Conservation (phyloP, 2,888 invertebrate species). For the Acronicta alni region DNA sequence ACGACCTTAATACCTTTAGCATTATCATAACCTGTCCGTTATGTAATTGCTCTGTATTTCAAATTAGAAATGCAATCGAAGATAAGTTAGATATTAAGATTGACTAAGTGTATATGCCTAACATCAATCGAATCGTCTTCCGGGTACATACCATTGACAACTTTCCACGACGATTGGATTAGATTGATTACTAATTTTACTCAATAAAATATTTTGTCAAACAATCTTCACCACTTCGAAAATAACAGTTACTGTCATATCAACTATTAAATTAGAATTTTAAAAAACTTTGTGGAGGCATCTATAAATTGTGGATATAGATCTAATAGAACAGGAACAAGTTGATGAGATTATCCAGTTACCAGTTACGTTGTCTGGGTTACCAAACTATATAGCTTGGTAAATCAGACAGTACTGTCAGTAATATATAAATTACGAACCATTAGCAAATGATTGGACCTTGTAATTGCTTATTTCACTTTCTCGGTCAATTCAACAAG, state of each 20-base stretch:
- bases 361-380: too few relatives aligned
- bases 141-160: slow-evolving; percentile 14
- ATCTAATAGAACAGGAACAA: too few relatives aligned
- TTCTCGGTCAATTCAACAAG: slow-evolving; percentile 28
- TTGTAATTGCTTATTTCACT: slow-evolving; percentile 7
- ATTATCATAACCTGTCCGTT: slow-evolving; percentile 58
- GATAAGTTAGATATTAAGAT: slow-evolving; percentile 51
- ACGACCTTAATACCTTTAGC: slow-evolving; percentile 51
- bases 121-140: slow-evolving; percentile 21
- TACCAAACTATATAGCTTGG: too few relatives aligned
- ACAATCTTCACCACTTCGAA: too few relatives aligned
- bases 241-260: too few relatives aligned
- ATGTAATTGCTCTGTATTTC: slow-evolving; percentile 52
- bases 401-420: neutral
- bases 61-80: slow-evolving; percentile 51
- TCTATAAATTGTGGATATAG: too few relatives aligned
- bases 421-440: too few relatives aligned
- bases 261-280: too few relatives aligned
- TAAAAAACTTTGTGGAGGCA: too few relatives aligned
- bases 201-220: neutral
- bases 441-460: neutral
- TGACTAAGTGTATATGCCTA: slow-evolving; percentile 46
- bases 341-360: too few relatives aligned
- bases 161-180: slow-evolving; percentile 1
- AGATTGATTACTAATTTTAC: neutral